Conservation (phyloP, 2,797 vertebrate species). For the Momotus momota region DNA sequence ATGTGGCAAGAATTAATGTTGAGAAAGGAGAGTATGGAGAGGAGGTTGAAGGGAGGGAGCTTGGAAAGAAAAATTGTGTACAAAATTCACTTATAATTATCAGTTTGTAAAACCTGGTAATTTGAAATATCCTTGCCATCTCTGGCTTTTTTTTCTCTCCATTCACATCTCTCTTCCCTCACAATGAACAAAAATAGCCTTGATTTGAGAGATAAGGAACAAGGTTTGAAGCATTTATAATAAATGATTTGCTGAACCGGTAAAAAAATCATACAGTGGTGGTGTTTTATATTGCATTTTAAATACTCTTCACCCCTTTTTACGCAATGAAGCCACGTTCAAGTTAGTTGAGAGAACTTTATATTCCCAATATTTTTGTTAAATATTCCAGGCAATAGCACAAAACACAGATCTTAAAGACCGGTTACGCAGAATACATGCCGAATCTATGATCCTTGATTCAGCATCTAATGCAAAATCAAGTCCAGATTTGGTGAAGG, state of each 20-base stretch:
- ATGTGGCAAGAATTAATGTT: not conserved
- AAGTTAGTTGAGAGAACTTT: constrained; percentile 58
- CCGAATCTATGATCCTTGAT: constrained; percentile 92
- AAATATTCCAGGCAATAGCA: constrained; percentile 91
- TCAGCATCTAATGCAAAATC: constrained; percentile 86
- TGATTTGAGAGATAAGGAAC: not conserved
- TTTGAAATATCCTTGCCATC: not conserved
- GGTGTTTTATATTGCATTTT: not conserved
- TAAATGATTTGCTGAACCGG: not conserved
- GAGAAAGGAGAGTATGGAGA: not conserved
- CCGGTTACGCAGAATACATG: constrained; percentile 95
- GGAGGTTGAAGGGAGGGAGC: not conserved
- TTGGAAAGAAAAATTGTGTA: not conserved
- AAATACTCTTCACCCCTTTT: not conserved
- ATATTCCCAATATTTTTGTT: constrained; percentile 78
- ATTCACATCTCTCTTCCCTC: not conserved
- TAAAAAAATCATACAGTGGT: not conserved
- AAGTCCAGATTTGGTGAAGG: constrained; percentile 89
- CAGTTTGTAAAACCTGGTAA: not conserved
- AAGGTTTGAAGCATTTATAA: not conserved
- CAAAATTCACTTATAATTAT: not conserved
- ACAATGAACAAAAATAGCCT: not conserved
- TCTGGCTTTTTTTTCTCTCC: not conserved
- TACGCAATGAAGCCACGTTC: not conserved
- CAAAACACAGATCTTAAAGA: constrained; percentile 96